These are phyloP conservation scores for Thymallus thymallus DNA, from an alignment of 2,113 vertebrate genomes.

Conservation along the genomic window DNA sequence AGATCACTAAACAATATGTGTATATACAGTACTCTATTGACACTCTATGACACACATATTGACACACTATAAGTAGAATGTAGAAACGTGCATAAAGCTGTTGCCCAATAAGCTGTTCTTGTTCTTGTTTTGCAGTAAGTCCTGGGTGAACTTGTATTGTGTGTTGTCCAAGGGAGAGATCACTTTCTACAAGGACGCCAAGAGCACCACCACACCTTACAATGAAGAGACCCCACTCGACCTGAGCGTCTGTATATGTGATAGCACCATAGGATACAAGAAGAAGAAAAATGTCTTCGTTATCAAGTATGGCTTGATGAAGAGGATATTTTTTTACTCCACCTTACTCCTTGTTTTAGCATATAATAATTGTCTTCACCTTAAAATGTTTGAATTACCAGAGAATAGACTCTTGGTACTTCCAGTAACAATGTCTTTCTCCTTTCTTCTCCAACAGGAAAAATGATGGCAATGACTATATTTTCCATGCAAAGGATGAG, in stretches of 20 bases:
- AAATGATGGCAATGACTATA: constrained; percentile 83
- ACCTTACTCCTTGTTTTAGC: background rate
- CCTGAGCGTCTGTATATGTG: constrained; percentile 78
- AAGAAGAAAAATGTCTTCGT: constrained; percentile 94
- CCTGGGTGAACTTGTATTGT: constrained; percentile 89
- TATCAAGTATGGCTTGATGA: constrained; percentile 73
- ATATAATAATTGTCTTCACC: background rate
- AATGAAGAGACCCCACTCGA: constrained; percentile 84
- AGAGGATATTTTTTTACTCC: background rate
- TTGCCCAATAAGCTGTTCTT: background rate
- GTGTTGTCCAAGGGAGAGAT: constrained; percentile 82
- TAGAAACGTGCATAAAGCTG: background rate
- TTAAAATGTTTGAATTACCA: background rate
- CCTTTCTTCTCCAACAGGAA: constrained; percentile 70
- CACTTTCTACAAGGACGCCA: constrained; percentile 86
- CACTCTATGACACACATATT: no score
- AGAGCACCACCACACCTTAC: constrained; percentile 78
- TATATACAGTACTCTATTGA: no score
- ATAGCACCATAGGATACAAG: constrained; percentile 86
- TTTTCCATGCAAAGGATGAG: constrained; percentile 94
- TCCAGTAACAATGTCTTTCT: constrained; percentile 21
- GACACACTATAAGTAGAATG: no score
- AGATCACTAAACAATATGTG: no score
- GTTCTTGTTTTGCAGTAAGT: constrained; percentile 67
- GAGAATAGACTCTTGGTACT: background rate